Percentiles rank a stretch among this genome's conserved stretches.
Evolutionary conservation across 2,888 invertebrate genomes (phyloP).

Genomic region (Scaeva pyrastri): DNA sequence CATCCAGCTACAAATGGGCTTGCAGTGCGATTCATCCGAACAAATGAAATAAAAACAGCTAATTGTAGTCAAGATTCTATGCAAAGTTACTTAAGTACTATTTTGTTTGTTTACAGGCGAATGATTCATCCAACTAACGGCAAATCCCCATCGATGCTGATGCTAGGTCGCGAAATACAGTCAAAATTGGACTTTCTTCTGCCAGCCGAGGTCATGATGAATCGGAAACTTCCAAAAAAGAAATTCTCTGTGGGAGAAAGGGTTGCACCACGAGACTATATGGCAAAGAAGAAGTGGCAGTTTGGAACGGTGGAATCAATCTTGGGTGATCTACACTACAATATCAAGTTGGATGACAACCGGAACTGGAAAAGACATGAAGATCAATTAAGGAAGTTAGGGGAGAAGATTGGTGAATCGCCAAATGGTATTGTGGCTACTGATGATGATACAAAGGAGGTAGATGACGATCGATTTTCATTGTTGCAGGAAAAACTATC

Average conservation of each 20-base stretch:
- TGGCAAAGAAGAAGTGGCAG: constrained; percentile 9
- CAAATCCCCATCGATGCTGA: constrained; percentile 30
- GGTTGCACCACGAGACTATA: constrained; percentile 18
- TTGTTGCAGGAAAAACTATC: constrained; percentile 1
- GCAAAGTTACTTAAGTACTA: constrained; percentile 26
- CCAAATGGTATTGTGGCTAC: not conserved
- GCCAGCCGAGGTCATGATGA: constrained; percentile 16
- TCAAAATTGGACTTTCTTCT: constrained; percentile 35
- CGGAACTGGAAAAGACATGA: constrained; percentile 23
- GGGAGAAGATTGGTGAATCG: not conserved
- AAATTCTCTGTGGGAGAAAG: constrained; percentile 25
- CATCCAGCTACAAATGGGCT: constrained; percentile 22
- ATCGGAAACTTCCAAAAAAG: constrained; percentile 16
- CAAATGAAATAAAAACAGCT: constrained; percentile 31
- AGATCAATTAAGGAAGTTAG: constrained; percentile 34
- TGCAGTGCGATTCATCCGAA: constrained; percentile 32
- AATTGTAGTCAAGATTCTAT: constrained; percentile 28
- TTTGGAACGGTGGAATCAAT: constrained; percentile 17
- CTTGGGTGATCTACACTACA: constrained; percentile 35
- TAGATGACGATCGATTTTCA: constrained; percentile 5
- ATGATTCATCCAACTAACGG: constrained; percentile 14
- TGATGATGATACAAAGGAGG: not conserved
- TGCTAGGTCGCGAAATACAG: constrained; percentile 32
- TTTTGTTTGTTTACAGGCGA: constrained; percentile 36
- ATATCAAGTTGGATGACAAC: constrained; percentile 29